These are phyloP conservation scores for Leptatherina wallacei DNA, from an alignment of 2,797 vertebrate genomes.

Conservation along the genomic window DNA sequence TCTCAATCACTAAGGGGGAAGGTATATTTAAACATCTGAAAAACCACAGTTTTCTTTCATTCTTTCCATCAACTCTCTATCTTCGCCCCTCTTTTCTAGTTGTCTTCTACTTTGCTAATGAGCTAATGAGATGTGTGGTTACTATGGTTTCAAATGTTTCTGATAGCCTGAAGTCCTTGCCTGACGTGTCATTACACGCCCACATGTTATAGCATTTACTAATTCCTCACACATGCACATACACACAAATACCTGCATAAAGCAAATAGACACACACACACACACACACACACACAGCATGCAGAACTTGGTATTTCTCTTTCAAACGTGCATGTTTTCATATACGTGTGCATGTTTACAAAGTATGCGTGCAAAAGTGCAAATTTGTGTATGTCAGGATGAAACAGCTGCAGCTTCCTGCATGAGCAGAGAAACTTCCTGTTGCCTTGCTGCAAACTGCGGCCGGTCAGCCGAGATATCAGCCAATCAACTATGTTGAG, in stretches of 20 bases:
- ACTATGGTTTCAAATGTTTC: slow-evolving; percentile 76
- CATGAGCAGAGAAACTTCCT: slow-evolving; percentile 77
- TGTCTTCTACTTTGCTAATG: slow-evolving; percentile 51
- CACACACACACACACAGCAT: background rate
- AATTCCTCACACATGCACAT: slow-evolving; percentile 39
- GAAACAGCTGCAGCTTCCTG: slow-evolving; percentile 80
- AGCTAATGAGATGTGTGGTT: slow-evolving; percentile 65
- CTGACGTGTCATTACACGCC: slow-evolving; percentile 70
- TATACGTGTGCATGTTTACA: slow-evolving; percentile 16
- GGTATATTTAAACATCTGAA: slow-evolving; percentile 13
- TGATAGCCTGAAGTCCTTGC: slow-evolving; percentile 63
- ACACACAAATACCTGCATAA: background rate
- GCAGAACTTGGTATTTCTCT: slow-evolving; percentile 1
- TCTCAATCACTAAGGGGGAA: background rate
- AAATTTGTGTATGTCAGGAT: slow-evolving; percentile 57
- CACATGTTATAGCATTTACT: slow-evolving; percentile 62
- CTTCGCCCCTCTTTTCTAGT: slow-evolving; percentile 37
- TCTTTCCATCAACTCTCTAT: slow-evolving; percentile 34
- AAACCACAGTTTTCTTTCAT: slow-evolving; percentile 16
- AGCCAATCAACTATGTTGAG: slow-evolving; percentile 73
- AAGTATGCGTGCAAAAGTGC: slow-evolving; percentile 49
- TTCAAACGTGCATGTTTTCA: background rate
- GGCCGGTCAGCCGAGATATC: slow-evolving; percentile 76
- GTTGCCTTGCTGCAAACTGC: slow-evolving; percentile 71
- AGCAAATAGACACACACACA: background rate